Evolutionary conservation across 1,140 invertebrate genomes (phyloP), one percentile per base, ranked within the genome.

Genomic region (Listronotus oregonensis): DNA sequence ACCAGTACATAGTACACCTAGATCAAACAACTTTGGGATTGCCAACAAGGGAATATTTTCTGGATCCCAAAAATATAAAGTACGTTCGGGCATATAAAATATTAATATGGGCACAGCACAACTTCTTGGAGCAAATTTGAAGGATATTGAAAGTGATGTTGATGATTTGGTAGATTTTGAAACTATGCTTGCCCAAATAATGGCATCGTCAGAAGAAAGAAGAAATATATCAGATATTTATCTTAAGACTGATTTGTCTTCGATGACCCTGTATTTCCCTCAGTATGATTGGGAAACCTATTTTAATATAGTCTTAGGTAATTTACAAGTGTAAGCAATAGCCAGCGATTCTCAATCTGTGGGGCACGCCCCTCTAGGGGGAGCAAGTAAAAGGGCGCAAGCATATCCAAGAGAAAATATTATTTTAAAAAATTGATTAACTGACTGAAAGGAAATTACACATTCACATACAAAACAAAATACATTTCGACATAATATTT

Each of bases 21-120:
- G 93, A 96, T 82, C 92, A 96, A 80, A 90, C 91, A 0, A 87
- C 86, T n/a, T 82, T 96, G 67, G 93, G 93, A 17, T 81, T 96
- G 65, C 93, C 93, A 10, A 91, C 90, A 11, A 83, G 90, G 54
- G 92, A 95, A 71, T 95, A 96, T 75, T 96, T 90, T 78, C 80
- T 95, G 12, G 86, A 90, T 73, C 78, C 85, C 14, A 82, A 81
- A 0, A 90, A 91, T 72, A 80, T 82, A 63, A 81, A 85, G 32
- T 91, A 92, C 71, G 77, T 94, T 18, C 82, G 87, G 40, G 93
- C 93, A 1, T 96, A 96, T 73, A 87, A 89, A 74, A 82, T 84
- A 43, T 46, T 66, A 27, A 65, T 8, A 51, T 65, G 9, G 93
- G 91, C 3, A 83, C 90, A 18, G 87, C 86, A 34, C 79, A 81